Evolutionary conservation across 2,888 invertebrate species (phyloP).

Genomic region (Tachystola acroxantha): DNA sequence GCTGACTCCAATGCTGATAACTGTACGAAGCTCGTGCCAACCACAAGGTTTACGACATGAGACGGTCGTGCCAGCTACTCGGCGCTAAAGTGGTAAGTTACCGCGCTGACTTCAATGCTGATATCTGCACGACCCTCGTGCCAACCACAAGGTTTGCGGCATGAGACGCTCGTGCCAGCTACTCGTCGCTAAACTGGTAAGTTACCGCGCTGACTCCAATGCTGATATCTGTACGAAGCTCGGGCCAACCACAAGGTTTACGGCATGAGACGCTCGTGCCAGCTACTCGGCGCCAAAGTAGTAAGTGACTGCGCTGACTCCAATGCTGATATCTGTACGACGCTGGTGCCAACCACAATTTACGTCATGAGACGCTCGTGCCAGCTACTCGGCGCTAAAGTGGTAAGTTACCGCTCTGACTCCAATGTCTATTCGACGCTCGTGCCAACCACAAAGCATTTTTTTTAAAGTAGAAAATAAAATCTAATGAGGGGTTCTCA

Average conservation of each 20-base stretch:
- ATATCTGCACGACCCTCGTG: constrained; percentile 95
- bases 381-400: constrained; percentile 96
- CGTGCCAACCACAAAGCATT: constrained; percentile 94
- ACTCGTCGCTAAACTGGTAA: constrained; percentile 94
- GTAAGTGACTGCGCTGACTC: constrained; percentile 57
- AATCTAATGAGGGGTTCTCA: too few relatives aligned
- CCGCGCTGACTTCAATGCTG: background rate
- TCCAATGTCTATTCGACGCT: constrained; percentile 86
- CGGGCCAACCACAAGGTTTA: constrained; percentile 96
- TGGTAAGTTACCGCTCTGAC: constrained; percentile 70
- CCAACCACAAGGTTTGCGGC: constrained; percentile 94
- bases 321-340: constrained; percentile 88
- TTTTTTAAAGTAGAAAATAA: too few relatives aligned
- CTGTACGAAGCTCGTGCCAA: constrained; percentile 94
- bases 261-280: constrained; percentile 91
- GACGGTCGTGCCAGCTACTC: constrained; percentile 92
- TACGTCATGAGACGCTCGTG: constrained; percentile 93
- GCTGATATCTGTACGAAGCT: constrained; percentile 94
- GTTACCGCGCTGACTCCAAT: constrained; percentile 21
- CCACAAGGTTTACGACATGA: constrained; percentile 94
- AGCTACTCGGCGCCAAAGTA: constrained; percentile 96
- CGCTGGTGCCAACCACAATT: constrained; percentile 93
- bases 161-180: constrained; percentile 94
- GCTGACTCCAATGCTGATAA: background rate
- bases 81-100: constrained; percentile 92